phyloP scores from a whole-genome alignment of 2,113 vertebrate genomes.

The Thamnophis sirtalis region DNA sequence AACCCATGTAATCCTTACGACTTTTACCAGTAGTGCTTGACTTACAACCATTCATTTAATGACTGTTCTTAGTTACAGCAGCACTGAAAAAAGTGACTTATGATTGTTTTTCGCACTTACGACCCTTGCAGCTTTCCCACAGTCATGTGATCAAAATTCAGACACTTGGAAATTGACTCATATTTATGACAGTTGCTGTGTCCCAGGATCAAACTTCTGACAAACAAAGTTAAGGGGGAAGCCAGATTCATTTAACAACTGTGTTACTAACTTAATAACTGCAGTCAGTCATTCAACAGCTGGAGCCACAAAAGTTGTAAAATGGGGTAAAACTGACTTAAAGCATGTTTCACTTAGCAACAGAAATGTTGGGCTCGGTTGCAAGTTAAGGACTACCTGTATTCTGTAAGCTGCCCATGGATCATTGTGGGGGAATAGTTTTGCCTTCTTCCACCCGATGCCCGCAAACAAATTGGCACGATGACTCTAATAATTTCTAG shows the following conservation, averaged over 20 bases:
- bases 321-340: neutral
- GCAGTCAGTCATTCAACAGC: neutral
- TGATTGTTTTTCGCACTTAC: neutral
- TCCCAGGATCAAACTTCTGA: neutral
- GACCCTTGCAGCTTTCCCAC: neutral
- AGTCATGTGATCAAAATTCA: neutral
- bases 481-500: neutral
- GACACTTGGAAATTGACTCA: neutral
- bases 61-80: neutral
- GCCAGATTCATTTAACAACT: neutral
- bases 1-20: neutral
- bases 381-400: neutral
- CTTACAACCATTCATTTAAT: neutral
- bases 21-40: neutral
- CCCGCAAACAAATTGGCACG: neutral
- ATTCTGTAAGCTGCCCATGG: neutral
- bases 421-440: neutral
- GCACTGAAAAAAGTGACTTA: neutral
- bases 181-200: neutral
- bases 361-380: neutral
- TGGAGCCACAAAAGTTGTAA: neutral
- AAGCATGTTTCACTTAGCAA: neutral
- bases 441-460: neutral
- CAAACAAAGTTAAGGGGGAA: neutral
- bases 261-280: neutral